Evolutionary conservation across 2,888 invertebrate genomes (phyloP), one percentile per base, ranked within the genome.

Genomic region (Unio delphinus): DNA sequence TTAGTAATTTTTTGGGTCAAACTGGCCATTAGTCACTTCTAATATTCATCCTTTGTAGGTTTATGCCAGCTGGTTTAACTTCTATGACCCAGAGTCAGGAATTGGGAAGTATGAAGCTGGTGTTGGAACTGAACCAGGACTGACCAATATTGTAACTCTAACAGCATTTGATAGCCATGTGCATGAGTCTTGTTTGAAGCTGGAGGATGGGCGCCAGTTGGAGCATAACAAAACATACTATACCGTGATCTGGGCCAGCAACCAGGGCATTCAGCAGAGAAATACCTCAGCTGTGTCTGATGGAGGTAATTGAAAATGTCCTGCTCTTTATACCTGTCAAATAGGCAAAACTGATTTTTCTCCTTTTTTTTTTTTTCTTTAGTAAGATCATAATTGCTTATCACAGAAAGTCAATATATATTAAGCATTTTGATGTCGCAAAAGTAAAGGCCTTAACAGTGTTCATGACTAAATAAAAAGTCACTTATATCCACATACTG

Each of bases 31-130:
- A 34, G 34, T 6, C 34, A 34, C 6, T 34, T 34, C 5, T 34
- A 34, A 34, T 34, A 5, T 34, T 34, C 5, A 5, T 30, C 30
- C 70, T 23, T 23, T 23, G 2, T 63, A 83, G 83, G 78, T 83
- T 23, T 84, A 83, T 72, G 75, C 75, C 28, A 83, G 80, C 68
- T 85, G 83, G 83, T 55, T 55, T 54, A 76, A 74, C 23, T 85
- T 85, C 74, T 76, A 73, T 45, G 85, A 85, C 67, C 78, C 81
- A 1, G 78, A 85, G 61, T 81, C 82, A 54, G 82, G 83, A 20
- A 80, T 85, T 7, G 70, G 71, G 7, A 72, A 73, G 56, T 83
- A 80, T 68, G 73, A 68, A 61, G 66, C 81, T 3, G 71, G 76
- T 60, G 76, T 79, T 11, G 77, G 78, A 2, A 67, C 76, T 15